Evolutionary conservation across 2,113 vertebrate genomes (phyloP), one percentile per base, ranked within the genome.

Genomic region (Synchiropus splendidus): DNA sequence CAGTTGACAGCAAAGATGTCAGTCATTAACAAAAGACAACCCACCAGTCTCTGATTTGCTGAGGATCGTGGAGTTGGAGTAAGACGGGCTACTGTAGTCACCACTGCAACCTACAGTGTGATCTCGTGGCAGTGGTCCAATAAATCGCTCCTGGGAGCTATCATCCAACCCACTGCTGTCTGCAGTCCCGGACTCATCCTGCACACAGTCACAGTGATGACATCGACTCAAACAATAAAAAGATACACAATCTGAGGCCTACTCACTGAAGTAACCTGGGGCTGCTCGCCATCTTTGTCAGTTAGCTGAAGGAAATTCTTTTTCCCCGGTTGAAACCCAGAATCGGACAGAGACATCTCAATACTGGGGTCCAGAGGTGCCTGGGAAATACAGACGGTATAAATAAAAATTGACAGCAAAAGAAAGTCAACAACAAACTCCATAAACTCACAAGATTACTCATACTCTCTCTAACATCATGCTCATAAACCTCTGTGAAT

Each of bases 21-120:
- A 31, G 6, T 30, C 8, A 13, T 38, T 4, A 10, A 35, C 21
- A 14, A 42, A 5, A 27, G 21, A 5, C 4, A 44, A 32, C 37
- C 33, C 83, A 96, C 94, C 95, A 18, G 95, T 99, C 54, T 99
- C 95, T 9, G 95, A 99, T 64, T 99, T 99, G 82, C 78, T 92
- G 73, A 99, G 81, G 56, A 97, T 91, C 48, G 94, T 92, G 16
- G 95, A 92, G 46, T 97, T 97, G 27, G 94, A 92, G 63, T 97
- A 98, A 54, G 84, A 92, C 5, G 92, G 91, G 82, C 88, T 91
- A 82, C 89, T 89, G 59, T 93, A 97, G 64, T 98, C 92, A 40
- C 68, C 89, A 55, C 88, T 87, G 65, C 89, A 91, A 36, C 90
- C 85, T 38, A 85, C 71, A 16, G 90, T 90, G 55, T 88, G 69